Evolutionary conservation across 2,113 vertebrate species (phyloP).

Genomic region (Mystacornis crossleyi): DNA sequence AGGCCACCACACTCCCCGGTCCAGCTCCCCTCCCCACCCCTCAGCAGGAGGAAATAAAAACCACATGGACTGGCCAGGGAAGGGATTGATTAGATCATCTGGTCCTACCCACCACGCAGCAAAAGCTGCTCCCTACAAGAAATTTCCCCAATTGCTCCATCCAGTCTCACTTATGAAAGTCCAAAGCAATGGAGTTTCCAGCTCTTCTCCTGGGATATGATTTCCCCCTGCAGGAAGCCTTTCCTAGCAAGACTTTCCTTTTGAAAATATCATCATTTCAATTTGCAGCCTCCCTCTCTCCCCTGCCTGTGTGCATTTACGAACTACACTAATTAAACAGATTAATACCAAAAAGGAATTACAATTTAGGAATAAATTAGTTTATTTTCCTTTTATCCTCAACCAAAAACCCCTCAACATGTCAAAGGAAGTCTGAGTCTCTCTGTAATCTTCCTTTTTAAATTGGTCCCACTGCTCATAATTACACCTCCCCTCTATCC

Average conservation of each 20-base stretch:
- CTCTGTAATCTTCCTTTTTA: conserved; percentile 20
- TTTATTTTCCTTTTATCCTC: conserved; percentile 50
- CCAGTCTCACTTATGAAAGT: background rate
- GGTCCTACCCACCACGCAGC: background rate
- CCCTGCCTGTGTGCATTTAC: background rate
- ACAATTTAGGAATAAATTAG: conserved; percentile 44
- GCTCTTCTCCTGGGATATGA: conserved; percentile 14
- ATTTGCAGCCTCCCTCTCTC: background rate
- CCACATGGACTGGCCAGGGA: background rate
- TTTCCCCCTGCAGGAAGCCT: background rate
- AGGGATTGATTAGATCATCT: background rate
- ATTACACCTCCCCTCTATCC: conserved; percentile 16
- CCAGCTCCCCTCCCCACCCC: background rate
- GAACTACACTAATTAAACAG: conserved; percentile 35
- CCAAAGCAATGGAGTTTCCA: background rate
- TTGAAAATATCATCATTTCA: background rate
- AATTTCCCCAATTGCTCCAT: background rate
- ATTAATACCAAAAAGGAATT: conserved; percentile 23
- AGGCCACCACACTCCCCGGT: background rate
- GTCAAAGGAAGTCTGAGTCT: background rate
- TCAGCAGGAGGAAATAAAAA: conserved; percentile 17
- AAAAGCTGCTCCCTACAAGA: background rate
- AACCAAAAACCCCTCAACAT: background rate
- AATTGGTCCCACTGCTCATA: conserved; percentile 63
- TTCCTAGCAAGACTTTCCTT: background rate